Evolutionary conservation across 2,888 invertebrate species (phyloP), one percentile per base, ranked within the genome.

Genomic region (Xestia c-nigrum): DNA sequence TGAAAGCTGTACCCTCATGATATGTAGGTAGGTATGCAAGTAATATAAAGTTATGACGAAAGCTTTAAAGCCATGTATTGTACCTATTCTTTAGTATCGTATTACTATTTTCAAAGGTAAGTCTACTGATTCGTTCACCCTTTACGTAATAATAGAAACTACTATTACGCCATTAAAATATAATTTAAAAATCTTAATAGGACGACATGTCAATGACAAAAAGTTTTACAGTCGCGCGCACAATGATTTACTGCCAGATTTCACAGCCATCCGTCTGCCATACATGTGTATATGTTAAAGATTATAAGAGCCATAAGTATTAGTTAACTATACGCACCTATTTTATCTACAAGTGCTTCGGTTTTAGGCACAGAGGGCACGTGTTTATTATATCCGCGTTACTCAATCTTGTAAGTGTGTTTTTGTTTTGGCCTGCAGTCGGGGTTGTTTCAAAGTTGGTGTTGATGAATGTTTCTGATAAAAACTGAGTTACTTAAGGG

Each of bases 171-270:
- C 68, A 72, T 85, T 78, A 85, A 88, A 87, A 52, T 83, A 85
- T 81, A 84, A 85, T 84, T 85, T 73, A 75, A 87, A 87, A 87
- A 87, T 78, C 70, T 69, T 72, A 84, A 76, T 81, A 86, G 82
- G 79, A 84, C 84, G 81, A 70, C 85, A 85, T 87, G 88, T 86
- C 83, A 80, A 85, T 90, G 93, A 95, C 94, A 95, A 94, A 95
- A 95, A 95, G 92, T 94, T 95, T 95, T 94, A 95, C 93, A 91
- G 93, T 88, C 90, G 88, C 83, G 88, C 90, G 85, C 87, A 85
- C 86, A 88, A 90, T 95, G 95, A 95, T 95, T 95, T 95, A 95
- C 89, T 86, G 83, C 92, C 91, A 90, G 92, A 95, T 95, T 94
- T 94, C 92, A 94, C 92, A 93, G 93, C 87, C 92, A 89, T 87